phyloP scores from a whole-genome alignment of 2,797 vertebrate species.

The Sebastes goodei region DNA sequence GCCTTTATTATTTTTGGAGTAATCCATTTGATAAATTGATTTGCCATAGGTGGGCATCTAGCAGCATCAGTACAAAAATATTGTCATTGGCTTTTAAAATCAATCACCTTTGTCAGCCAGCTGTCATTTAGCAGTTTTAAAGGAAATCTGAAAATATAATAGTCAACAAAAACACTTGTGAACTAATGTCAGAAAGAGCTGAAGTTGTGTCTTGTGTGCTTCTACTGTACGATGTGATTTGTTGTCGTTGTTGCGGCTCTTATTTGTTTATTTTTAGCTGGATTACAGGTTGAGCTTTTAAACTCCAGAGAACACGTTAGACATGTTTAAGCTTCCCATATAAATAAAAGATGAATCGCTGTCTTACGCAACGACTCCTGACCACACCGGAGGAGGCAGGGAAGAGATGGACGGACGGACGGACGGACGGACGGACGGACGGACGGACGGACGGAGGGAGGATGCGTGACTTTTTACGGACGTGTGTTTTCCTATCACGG shows the following conservation, averaged over 20 bases:
- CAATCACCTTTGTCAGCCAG: not conserved
- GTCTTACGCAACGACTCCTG: constrained; percentile 68
- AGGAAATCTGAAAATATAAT: not conserved
- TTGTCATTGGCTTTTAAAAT: not conserved
- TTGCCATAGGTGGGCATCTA: not conserved
- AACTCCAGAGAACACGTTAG: constrained; percentile 49
- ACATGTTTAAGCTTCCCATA: constrained; percentile 62
- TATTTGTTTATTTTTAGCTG: constrained; percentile 46
- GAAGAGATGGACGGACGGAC: not conserved
- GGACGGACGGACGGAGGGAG: not conserved
- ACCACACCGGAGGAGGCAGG: constrained; percentile 40
- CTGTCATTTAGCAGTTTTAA: not conserved
- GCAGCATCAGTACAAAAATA: too few species aligned
- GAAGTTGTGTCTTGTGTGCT: not conserved
- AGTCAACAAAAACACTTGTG: not conserved
- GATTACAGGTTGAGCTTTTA: constrained; percentile 46
- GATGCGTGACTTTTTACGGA: constrained; percentile 29
- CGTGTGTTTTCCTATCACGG: constrained; percentile 21
- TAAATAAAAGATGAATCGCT: constrained; percentile 72
- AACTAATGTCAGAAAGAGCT: not conserved
- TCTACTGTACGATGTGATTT: not conserved
- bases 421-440: not conserved
- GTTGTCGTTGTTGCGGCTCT: constrained; percentile 4
- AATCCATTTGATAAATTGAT: too few species aligned
- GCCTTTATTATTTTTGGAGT: too few species aligned